Percentiles rank a stretch among this genome's conserved stretches.
phyloP scores from a whole-genome alignment of 2,888 invertebrate genomes.

The Cyclophora punctaria region DNA sequence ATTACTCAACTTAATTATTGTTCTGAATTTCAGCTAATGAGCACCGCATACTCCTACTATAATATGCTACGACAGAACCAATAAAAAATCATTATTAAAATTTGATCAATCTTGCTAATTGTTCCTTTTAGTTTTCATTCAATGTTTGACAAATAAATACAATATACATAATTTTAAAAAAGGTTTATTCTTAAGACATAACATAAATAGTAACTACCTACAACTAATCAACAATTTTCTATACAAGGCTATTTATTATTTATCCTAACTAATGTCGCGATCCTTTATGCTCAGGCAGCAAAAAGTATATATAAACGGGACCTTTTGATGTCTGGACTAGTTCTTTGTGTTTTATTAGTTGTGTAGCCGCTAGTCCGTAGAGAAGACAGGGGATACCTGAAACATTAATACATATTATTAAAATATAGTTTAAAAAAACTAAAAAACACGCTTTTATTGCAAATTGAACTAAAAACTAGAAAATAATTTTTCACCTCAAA shows the following conservation, averaged over 20 bases:
- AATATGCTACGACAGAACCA: constrained; percentile 50
- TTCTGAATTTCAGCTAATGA: constrained; percentile 46
- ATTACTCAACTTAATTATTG: too few relatives aligned
- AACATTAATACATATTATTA: constrained; percentile 14
- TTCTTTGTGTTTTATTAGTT: constrained; percentile 87
- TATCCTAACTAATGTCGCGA: constrained; percentile 67
- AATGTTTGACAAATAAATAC: too few relatives aligned
- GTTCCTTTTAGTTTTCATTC: too few relatives aligned
- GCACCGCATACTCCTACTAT: constrained; percentile 49
- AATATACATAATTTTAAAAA: too few relatives aligned
- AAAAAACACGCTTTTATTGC: too few relatives aligned
- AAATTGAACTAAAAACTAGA: too few relatives aligned
- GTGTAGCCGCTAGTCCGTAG: constrained; percentile 91
- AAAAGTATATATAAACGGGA: constrained; percentile 88
- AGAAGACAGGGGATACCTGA: constrained; percentile 92
- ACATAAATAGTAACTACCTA: too few relatives aligned
- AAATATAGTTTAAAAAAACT: too few relatives aligned
- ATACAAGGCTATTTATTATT: too few relatives aligned
- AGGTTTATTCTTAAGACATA: not conserved
- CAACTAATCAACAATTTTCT: too few relatives aligned
- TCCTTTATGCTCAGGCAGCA: constrained; percentile 91
- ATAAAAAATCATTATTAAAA: constrained; percentile 3
- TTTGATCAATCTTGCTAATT: too few relatives aligned
- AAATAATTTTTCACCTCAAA: too few relatives aligned
- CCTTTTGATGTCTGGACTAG: constrained; percentile 82